phyloP scores from a whole-genome alignment of 2,888 invertebrate genomes.

The Cosmorhoe ocellata region DNA sequence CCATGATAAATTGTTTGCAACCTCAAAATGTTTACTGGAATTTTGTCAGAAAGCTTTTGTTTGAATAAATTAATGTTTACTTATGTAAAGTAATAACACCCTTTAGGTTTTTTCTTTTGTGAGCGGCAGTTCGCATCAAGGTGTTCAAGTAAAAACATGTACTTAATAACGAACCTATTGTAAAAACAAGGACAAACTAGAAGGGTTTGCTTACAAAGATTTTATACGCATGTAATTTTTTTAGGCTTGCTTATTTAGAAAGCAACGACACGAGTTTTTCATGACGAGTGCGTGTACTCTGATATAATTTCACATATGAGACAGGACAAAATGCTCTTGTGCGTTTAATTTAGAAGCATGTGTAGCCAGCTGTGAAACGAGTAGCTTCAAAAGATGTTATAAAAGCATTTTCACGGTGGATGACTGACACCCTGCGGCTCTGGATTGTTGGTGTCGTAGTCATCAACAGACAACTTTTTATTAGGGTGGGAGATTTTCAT shows the following conservation, averaged over 20 bases:
- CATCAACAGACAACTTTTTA: background rate
- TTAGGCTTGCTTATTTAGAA: too few species aligned
- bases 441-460: background rate
- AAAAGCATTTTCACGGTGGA: background rate
- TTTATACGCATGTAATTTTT: too few species aligned
- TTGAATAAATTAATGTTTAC: conserved; percentile 30
- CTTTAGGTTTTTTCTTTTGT: conserved; percentile 22
- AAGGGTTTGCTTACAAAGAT: background rate
- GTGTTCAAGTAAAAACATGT: conserved; percentile 23
- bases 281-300: background rate
- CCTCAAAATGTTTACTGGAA: conserved; percentile 28
- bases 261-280: background rate
- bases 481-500: too few species aligned
- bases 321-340: background rate
- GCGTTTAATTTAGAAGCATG: conserved; percentile 6
- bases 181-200: conserved; percentile 6
- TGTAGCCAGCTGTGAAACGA: conserved; percentile 1
- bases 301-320: conserved; percentile 8
- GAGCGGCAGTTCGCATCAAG: conserved; percentile 23
- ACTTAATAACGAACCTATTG: too few species aligned
- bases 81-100: conserved; percentile 19
- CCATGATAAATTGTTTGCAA: conserved; percentile 30
- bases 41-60: conserved; percentile 32
- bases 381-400: conserved; percentile 4
- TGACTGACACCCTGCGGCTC: background rate